Evolutionary conservation across 1,140 invertebrate genomes (phyloP).

Genomic region (Zaprionus ghesquierei): DNA sequence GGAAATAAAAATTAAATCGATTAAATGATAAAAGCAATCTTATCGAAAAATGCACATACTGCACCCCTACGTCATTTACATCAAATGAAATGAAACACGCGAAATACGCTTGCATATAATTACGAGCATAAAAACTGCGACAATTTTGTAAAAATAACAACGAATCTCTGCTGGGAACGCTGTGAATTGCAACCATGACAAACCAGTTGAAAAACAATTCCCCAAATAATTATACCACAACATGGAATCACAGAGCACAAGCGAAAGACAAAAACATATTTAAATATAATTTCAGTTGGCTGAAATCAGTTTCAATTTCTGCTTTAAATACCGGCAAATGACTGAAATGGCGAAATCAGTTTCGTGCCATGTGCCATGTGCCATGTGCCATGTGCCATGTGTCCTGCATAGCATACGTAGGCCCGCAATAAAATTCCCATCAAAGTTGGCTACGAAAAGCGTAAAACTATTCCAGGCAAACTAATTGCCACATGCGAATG

Average conservation of each 20-base stretch:
- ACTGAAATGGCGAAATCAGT: not conserved
- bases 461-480: conserved; percentile 48
- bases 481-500: conserved; percentile 63
- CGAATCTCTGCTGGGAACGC: not conserved
- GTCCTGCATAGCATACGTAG: not conserved
- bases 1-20: no score
- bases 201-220: not conserved
- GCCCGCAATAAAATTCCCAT: conserved; percentile 12
- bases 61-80: no score
- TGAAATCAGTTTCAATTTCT: conserved; percentile 2
- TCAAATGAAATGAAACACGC: not conserved
- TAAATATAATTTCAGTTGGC: not conserved
- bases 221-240: not conserved
- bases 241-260: not conserved
- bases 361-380: not conserved
- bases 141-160: not conserved
- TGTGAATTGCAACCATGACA: not conserved
- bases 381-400: no score
- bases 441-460: conserved; percentile 7
- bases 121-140: not conserved
- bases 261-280: not conserved
- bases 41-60: no score
- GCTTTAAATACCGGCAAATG: not conserved
- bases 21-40: no score
- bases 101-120: not conserved